phyloP scores from a whole-genome alignment of 2,888 invertebrate genomes.

The Neoscelio sp. region DNA sequence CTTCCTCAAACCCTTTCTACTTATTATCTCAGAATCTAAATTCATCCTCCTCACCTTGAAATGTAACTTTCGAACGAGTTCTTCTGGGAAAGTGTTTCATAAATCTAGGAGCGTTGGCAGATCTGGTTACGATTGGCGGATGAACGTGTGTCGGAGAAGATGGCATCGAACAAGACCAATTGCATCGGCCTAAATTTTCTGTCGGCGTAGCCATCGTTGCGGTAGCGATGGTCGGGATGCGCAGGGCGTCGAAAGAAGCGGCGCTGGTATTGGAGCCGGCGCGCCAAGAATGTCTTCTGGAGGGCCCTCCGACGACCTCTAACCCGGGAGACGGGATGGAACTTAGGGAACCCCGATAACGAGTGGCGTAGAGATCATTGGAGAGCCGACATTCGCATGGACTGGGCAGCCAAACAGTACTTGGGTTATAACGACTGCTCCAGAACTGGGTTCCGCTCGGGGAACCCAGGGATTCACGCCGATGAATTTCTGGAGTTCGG shows the following conservation, averaged over 20 bases:
- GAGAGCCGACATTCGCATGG: conserved; percentile 81
- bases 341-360: conserved; percentile 81
- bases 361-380: conserved; percentile 79
- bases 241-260: conserved; percentile 81
- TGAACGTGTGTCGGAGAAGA: conserved; percentile 83
- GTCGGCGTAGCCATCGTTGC: conserved; percentile 75
- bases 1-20: background rate
- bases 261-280: conserved; percentile 72
- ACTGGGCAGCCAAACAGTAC: conserved; percentile 78
- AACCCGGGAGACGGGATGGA: conserved; percentile 81
- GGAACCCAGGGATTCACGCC: conserved; percentile 80
- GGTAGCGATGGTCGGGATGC: conserved; percentile 73
- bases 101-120: conserved; percentile 67
- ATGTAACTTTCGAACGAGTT: conserved; percentile 82
- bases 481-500: conserved; percentile 79
- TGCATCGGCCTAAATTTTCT: conserved; percentile 74
- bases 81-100: conserved; percentile 76
- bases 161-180: conserved; percentile 84
- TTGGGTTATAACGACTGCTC: conserved; percentile 75
- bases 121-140: conserved; percentile 72
- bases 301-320: conserved; percentile 77
- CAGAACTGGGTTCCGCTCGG: conserved; percentile 78
- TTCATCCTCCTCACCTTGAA: conserved; percentile 83
- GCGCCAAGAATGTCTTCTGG: conserved; percentile 81
- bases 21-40: conserved; percentile 2